Base-by-base conservation (phyloP, 1,140 invertebrate genomes). In the Conus ventricosus region DNA sequence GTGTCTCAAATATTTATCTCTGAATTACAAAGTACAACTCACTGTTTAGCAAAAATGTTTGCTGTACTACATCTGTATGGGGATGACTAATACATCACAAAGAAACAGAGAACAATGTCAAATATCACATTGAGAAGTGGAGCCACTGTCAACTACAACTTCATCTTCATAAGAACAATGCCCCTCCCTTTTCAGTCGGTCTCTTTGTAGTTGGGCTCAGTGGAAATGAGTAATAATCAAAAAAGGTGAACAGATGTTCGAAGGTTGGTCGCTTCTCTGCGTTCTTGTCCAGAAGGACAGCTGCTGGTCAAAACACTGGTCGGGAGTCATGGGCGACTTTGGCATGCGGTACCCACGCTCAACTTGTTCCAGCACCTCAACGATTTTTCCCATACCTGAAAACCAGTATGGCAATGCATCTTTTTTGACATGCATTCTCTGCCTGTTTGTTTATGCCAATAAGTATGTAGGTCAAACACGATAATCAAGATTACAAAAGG, bases 241-340 rank as follows among this genome's bases (percentile, higher is more conserved):
- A 99, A 94, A 99, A 99, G 93, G 98, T 97, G 94, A 98, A 98
- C 23, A 99, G 96, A 95, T 98, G 99, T 95, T 99, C 98, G 95
- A 99, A 99, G 4, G 99, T 99, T n/a, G 99, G 99, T 94, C 99
- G 95, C 93, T 98, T 98, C 91, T 99, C 98, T 4, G 99, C 97
- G 88, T 97, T 97, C 7, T 97, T 91, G 54, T 93, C 90, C 96
- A 96, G 91, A 95, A 96, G 25, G 92, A 87, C 84, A 94, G 87
- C 94, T 96, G 95, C 11, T 95, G 94, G 53, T 95, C 87, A 90
- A 90, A 95, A 99, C 89, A 99, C 98, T 97, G 97, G 93, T 99
- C 98, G 1, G 98, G 98, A 92, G 99, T 96, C 10, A 94, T 92
- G 53, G 86, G 85, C 20, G 96, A 96, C 85, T 98, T 98, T 13